Evolutionary conservation across 2,888 invertebrate species (phyloP), one percentile per base, ranked within the genome.

Genomic region (Thera britannica): DNA sequence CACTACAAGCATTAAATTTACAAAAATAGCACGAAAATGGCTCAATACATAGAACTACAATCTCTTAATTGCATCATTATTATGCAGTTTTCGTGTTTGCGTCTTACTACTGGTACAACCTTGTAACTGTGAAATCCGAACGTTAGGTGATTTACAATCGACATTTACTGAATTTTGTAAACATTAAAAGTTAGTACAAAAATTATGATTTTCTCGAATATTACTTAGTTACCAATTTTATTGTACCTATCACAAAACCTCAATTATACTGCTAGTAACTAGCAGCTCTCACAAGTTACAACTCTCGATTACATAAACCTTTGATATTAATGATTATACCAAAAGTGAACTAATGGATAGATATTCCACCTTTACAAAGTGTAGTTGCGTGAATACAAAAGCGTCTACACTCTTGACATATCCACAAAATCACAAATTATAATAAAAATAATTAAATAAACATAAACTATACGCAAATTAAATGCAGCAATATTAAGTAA

Each of bases 181-280:
- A 83, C 80, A 81, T 86, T 80, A 84, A 87, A 89, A 89, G 87
- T 84, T 87, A 84, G 88, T 91, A 90, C 86, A 91, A 91, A 87
- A 90, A 88, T 85, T 89, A 88, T 83, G 78, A 83, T 88, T 85
- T 71, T 81, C 84, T 83, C 83, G 80, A 86, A 83, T 83, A 83
- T 84, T 79, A 82, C 84, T 86, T 85, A 88, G 83, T 86, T 85
- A 80, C 88, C 92, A 92, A 93, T 92, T 92, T 89, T 86, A 92
- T 93, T 93, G 91, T 90, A 86, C 83, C 86, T 92, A 93, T 92
- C 93, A 93, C 93, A 92, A 90, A 89, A 90, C 86, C 83, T 86
- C 90, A 85, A 88, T 92, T 93, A 87, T 91, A 90, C 89, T 92
- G 93, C 93, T 88, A 93, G 93, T 87, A 86, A 76, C 93, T 93